Percentiles rank a stretch among this genome's conserved stretches.
These are phyloP conservation scores for Atlantisia rogersi DNA, from an alignment of 2,113 vertebrate species.

Conservation along the genomic window DNA sequence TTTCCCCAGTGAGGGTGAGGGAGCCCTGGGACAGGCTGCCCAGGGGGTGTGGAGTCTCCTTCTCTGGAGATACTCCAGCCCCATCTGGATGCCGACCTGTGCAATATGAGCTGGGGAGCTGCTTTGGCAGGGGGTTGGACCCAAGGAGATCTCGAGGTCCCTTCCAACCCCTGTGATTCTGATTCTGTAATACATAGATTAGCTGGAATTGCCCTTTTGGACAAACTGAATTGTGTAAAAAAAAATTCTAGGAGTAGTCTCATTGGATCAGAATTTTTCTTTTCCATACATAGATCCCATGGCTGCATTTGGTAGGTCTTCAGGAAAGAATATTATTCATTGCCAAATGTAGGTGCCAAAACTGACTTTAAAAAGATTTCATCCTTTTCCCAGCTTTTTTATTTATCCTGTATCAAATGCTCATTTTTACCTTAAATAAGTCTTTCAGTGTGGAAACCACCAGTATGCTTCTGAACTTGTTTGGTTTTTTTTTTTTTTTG, in stretches of 20 bases:
- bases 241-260: not conserved
- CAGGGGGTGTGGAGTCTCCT: no score
- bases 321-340: not conserved
- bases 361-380: not conserved
- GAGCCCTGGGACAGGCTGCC: no score
- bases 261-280: not conserved
- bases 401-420: not conserved
- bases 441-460: not conserved
- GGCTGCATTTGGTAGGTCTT: no score
- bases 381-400: not conserved
- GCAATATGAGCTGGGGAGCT: no score
- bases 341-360: not conserved
- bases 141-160: no score
- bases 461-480: not conserved
- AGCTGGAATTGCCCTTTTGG: not conserved
- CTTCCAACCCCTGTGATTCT: no score
- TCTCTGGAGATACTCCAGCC: no score
- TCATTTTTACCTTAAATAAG: not conserved
- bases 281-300: not conserved
- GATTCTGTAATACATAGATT: not conserved
- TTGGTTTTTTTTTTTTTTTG: not conserved
- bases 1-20: no score
- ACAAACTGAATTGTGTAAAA: not conserved
- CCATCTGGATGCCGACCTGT: no score
- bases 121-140: no score